Evolutionary conservation across 2,888 invertebrate species (phyloP).

Genomic region (Eupithecia subumbrata): DNA sequence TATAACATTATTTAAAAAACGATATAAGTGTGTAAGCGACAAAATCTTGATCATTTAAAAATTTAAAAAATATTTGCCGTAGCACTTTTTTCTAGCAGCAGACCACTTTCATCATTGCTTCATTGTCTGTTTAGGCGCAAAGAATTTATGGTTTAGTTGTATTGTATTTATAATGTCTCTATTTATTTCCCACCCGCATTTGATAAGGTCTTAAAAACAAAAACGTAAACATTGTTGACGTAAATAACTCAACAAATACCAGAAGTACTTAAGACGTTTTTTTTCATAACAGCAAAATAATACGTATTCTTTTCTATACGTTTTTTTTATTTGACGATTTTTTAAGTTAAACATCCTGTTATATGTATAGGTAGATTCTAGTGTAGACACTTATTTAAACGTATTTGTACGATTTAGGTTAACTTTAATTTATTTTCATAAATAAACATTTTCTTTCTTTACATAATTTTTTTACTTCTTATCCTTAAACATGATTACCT

Average conservation of each 20-base stretch:
- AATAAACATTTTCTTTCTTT: not conserved
- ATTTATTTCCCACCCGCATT: not conserved
- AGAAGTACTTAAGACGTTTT: too few relatives aligned
- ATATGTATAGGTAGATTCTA: not conserved
- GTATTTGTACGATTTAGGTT: not conserved
- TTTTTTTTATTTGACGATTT: not conserved
- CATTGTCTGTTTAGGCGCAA: not conserved
- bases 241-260: too few relatives aligned
- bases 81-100: not conserved
- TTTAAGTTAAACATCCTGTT: not conserved
- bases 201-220: not conserved
- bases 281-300: too few relatives aligned
- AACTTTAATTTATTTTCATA: not conserved
- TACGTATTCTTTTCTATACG: not conserved
- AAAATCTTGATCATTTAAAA: too few relatives aligned
- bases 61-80: not conserved
- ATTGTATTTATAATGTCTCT: not conserved
- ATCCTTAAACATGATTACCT: not conserved
- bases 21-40: not conserved
- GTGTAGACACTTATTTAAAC: not conserved
- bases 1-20: too few relatives aligned
- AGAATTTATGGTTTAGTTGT: not conserved
- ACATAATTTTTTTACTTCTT: not conserved
- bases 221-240: too few relatives aligned
- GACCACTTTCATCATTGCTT: not conserved